Conservation (phyloP, 2,888 invertebrate species). For the Microplitis manilae region DNA sequence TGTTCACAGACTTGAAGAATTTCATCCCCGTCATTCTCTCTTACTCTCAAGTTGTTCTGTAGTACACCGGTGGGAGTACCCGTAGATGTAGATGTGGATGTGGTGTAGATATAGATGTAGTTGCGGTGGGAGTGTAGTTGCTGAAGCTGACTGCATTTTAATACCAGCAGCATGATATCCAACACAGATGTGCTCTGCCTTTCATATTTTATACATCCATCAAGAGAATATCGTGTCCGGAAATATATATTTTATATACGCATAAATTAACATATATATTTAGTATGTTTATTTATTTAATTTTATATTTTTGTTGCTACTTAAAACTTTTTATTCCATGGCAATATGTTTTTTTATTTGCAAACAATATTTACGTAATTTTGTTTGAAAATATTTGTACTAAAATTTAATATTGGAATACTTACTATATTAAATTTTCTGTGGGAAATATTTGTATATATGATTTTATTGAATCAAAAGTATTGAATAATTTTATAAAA, state of each 20-base stretch:
- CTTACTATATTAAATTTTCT: background rate
- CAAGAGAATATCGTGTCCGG: constrained; percentile 11
- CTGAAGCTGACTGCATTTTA: constrained; percentile 13
- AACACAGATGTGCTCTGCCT: background rate
- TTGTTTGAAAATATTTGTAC: background rate
- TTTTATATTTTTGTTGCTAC: background rate
- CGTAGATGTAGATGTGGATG: background rate
- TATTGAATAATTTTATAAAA: too few species aligned
- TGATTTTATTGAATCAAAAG: too few species aligned
- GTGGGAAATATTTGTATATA: too few species aligned
- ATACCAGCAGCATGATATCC: constrained; percentile 9
- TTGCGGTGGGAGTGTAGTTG: background rate
- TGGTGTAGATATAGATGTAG: background rate
- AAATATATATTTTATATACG: background rate
- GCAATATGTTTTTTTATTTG: background rate
- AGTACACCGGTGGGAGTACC: background rate
- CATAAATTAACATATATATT: background rate
- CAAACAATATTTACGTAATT: background rate
- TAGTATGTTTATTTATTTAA: background rate
- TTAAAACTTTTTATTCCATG: background rate
- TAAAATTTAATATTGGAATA: background rate
- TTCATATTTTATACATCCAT: constrained; percentile 10
- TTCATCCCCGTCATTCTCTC: constrained; percentile 16
- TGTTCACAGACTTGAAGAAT: constrained; percentile 9
- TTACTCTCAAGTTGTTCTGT: background rate